phyloP scores from a whole-genome alignment of 2,888 invertebrate species.

The Leucophenga maculata region DNA sequence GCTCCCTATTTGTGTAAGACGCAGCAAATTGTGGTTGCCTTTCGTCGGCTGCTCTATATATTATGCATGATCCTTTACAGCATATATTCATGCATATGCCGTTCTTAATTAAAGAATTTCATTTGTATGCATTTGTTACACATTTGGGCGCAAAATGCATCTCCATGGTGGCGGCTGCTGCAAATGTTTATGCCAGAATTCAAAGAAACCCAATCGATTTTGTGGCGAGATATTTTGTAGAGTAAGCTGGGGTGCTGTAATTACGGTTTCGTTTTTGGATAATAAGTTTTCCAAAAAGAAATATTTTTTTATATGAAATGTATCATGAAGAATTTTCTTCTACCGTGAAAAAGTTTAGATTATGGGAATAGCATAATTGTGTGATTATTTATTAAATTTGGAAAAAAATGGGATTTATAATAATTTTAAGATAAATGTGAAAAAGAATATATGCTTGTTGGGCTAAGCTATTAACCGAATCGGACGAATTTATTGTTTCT shows the following conservation, averaged over 20 bases:
- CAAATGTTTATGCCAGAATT: background rate
- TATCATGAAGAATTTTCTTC: too few species aligned
- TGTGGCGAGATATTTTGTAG: background rate
- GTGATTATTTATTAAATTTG: too few species aligned
- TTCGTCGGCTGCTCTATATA: background rate
- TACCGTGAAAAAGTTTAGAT: too few species aligned
- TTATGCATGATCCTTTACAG: background rate
- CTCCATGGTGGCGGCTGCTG: background rate
- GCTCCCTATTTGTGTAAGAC: background rate
- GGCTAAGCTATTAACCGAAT: too few species aligned
- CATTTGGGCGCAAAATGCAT: background rate
- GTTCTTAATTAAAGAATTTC: slow-evolving; percentile 14
- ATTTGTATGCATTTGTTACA: background rate
- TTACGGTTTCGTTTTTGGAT: background rate
- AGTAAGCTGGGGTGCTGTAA: background rate
- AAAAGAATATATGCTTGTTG: too few species aligned
- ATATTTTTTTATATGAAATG: too few species aligned
- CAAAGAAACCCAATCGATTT: background rate
- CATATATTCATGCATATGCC: slow-evolving; percentile 8
- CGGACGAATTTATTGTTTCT: too few species aligned
- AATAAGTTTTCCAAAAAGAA: background rate
- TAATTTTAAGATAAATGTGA: too few species aligned
- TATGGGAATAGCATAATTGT: too few species aligned
- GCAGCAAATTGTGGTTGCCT: background rate
- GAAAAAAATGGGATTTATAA: too few species aligned